Evolutionary conservation across 2,113 vertebrate genomes (phyloP), one percentile per base, ranked within the genome.

Genomic region (Leptodactylus fuscus): DNA sequence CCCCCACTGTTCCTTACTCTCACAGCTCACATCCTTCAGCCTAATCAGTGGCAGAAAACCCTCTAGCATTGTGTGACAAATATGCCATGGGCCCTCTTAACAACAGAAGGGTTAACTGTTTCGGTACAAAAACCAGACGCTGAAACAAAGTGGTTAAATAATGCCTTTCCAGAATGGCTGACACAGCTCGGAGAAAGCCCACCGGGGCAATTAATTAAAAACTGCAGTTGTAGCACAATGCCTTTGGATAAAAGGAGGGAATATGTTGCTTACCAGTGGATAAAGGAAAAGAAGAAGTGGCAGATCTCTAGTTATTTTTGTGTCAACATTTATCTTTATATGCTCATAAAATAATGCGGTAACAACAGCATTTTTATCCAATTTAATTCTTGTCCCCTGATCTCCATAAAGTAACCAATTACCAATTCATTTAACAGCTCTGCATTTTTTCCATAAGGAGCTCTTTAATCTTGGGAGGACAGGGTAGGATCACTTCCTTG

Each of bases 191-290:
- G 15, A 71, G 65, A 71, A 71, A 71, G 20, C 83, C 76, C 76
- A 55, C 38, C 70, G 65, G 83, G 83, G 48, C 83, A 71, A 85
- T 80, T 80, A 71, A 85, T 85, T 85, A 80, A 80, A 85, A 85
- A 46, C 6, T 80, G 48, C 65, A 46, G 46, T 32, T 80, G n/a
- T 51, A 79, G 62, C 75, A 71, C 74, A 85, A 58, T 55, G 53
- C 32, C 62, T 69, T 49, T n/a, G 53, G 58, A 78, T 77, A 53
- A 32, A 51, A 85, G 67, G 24, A 58, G 24, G 58, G 53, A 55
- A 69, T 53, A 80, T 71, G 75, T 41, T 18, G 24, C 62, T 7
- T 79, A 79, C 77, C 46, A 58, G 18, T 55, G 65, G 32, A 32
- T 85, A 22, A 48, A 53, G 69, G 55, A 70, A 70, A 48, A 80